Base-by-base conservation (phyloP, 1,140 invertebrate genomes). In the Triops cancriformis region DNA sequence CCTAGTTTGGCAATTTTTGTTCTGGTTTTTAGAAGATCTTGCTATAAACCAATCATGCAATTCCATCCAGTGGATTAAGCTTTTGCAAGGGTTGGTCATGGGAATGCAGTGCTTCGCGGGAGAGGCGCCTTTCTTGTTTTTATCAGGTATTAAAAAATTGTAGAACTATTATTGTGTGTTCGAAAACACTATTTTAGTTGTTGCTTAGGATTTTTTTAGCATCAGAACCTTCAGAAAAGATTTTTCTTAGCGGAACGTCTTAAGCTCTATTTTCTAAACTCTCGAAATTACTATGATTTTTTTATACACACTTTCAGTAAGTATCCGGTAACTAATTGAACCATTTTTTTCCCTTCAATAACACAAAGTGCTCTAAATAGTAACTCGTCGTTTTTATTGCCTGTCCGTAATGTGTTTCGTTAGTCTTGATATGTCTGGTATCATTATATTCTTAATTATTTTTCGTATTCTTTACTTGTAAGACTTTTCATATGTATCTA, bases 81-180 rank as follows among this genome's bases (percentile, higher is more conserved):
- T 94, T 0, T 83, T 97, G 1, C 90, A 97, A 84, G 95, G 95
- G 1, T 81, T 91, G 1, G 89, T 90, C 5, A 90, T 91, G 82
- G 90, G 90, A 5, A 88, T 95, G 73, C 92, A 95, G 83, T 93
- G 91, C 80, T 91, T 96, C 80, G 85, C 90, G 27, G 95, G 95
- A n/a, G 94, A 97, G 85, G 84, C 95, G 78, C 94, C 94, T 0
- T 94, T 96, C 81, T 93, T 96, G 85, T 95, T 95, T 83, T 82
- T 94, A 14, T 94, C 94, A 23, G 89, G 90, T 87, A 83, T 82
- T 37, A 82, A 82, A 26, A 74, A 77, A 26, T 75, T 45, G n/a
- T n/a, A n/a, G n/a, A n/a, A n/a, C n/a, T n/a, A n/a, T n/a, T n/a
- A n/a, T n/a, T n/a, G n/a, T n/a, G n/a, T n/a, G n/a, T n/a, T n/a